Percentiles rank a stretch among this genome's conserved stretches.
Conservation (phyloP, 2,888 invertebrate species). For the Frankliniella intonsa region DNA sequence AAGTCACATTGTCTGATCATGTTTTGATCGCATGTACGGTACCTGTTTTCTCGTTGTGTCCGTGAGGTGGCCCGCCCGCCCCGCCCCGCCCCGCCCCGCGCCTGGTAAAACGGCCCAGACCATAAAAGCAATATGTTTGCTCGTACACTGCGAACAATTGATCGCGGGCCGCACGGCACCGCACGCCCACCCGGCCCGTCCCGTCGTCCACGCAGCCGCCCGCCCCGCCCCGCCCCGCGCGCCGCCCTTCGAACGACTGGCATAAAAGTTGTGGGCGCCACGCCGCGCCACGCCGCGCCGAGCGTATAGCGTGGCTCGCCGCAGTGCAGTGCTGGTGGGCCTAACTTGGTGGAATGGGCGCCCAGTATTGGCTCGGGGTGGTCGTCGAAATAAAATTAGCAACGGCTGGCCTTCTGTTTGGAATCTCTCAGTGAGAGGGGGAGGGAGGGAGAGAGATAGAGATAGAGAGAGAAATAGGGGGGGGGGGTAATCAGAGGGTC, state of each 20-base stretch:
- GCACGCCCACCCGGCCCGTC: too few species aligned
- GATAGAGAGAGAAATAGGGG: slow-evolving; percentile 35
- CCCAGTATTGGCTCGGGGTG: too few species aligned
- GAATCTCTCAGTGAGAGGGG: not conserved
- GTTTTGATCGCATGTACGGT: not conserved
- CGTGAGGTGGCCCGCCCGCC: not conserved
- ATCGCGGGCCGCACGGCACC: not conserved
- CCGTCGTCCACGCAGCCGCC: too few species aligned
- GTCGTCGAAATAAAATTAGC: not conserved
- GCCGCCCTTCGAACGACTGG: not conserved
- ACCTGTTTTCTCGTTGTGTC: not conserved
- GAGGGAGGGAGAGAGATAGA: slow-evolving; percentile 30
- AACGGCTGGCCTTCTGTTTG: too few species aligned
- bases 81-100: not conserved
- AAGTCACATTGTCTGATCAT: not conserved
- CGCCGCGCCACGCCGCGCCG: not conserved
- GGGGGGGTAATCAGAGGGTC: too few species aligned
- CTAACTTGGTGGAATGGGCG: too few species aligned
- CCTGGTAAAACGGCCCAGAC: too few species aligned
- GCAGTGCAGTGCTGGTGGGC: too few species aligned
- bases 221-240: too few species aligned
- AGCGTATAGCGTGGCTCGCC: not conserved
- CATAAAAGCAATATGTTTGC: too few species aligned
- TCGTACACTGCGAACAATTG: not conserved
- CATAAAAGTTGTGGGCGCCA: slow-evolving; percentile 1